A percentile compares a stretch with the other conserved stretches of the same genome.
These are phyloP conservation scores for Microchrysa polita DNA, from an alignment of 2,888 invertebrate genomes.

Conservation along the genomic window DNA sequence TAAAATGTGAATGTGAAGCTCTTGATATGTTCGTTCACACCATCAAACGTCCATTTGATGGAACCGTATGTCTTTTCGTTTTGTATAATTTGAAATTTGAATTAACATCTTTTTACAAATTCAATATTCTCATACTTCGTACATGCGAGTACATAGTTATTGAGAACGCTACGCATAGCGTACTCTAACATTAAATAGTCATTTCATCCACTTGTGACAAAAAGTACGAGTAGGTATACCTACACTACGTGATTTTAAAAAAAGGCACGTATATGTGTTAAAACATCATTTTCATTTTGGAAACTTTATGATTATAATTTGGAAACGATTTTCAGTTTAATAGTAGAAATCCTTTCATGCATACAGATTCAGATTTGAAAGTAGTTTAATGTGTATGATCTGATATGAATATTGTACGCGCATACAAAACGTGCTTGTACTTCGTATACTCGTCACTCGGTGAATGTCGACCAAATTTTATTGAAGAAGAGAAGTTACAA, in stretches of 20 bases:
- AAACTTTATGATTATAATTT: conserved; percentile 40
- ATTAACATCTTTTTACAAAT: neutral
- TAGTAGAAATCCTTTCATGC: conserved; percentile 35
- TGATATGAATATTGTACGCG: neutral
- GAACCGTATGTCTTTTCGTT: too few species aligned
- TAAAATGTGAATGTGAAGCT: conserved; percentile 37
- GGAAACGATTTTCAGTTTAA: conserved; percentile 42
- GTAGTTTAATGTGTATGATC: neutral
- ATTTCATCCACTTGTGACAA: neutral
- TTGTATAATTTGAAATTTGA: conserved; percentile 16
- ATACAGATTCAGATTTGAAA: conserved; percentile 26
- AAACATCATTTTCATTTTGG: conserved; percentile 9
- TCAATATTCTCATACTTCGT: neutral
- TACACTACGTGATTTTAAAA: neutral
- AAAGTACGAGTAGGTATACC: neutral
- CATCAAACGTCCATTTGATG: conserved; percentile 38
- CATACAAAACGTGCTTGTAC: neutral
- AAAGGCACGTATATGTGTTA: conserved; percentile 5
- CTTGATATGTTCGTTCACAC: conserved; percentile 41
- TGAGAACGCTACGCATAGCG: neutral
- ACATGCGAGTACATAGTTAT: too few species aligned
- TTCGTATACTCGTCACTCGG: too few species aligned
- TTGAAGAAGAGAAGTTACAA: neutral
- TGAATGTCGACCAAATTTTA: too few species aligned
- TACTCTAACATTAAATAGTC: neutral